Percentiles rank a stretch among this genome's conserved stretches.
phyloP scores from a whole-genome alignment of 2,113 vertebrate species.

The Hydrolagus affinis region DNA sequence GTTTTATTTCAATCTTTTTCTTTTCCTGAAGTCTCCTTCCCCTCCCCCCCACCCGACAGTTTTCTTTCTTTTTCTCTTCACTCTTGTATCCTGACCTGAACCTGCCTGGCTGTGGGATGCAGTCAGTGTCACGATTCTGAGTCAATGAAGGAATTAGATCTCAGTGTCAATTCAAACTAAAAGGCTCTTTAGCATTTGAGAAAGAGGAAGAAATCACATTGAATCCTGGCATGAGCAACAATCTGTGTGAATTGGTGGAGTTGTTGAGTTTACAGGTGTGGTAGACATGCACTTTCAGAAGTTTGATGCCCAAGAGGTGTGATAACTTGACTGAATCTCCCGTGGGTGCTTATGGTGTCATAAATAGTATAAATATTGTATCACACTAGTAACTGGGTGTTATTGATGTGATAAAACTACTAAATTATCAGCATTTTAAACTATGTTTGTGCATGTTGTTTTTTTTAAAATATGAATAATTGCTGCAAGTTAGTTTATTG shows the following conservation, averaged over 20 bases:
- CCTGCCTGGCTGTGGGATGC: neutral
- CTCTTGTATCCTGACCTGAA: neutral
- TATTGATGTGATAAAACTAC: neutral
- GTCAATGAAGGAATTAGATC: too few species aligned
- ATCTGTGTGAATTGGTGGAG: neutral
- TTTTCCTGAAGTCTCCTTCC: slow-evolving; percentile 37
- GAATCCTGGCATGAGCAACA: neutral
- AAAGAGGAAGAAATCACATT: neutral
- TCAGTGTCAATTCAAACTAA: neutral
- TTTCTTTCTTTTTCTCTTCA: neutral
- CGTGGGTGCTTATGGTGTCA: neutral
- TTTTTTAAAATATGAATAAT: too few species aligned
- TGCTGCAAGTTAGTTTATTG: too few species aligned
- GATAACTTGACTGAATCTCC: neutral
- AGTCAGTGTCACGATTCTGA: too few species aligned
- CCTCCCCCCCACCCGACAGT: too few species aligned
- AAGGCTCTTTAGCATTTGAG: neutral
- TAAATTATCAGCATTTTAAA: neutral
- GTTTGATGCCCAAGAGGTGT: neutral
- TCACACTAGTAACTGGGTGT: neutral
- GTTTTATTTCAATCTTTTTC: slow-evolving; percentile 55
- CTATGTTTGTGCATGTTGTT: too few species aligned
- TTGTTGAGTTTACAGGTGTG: too few species aligned
- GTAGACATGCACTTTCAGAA: too few species aligned
- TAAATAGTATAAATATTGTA: neutral